Conservation (phyloP, 2,113 vertebrate genomes). For the Morone chrysops region DNA sequence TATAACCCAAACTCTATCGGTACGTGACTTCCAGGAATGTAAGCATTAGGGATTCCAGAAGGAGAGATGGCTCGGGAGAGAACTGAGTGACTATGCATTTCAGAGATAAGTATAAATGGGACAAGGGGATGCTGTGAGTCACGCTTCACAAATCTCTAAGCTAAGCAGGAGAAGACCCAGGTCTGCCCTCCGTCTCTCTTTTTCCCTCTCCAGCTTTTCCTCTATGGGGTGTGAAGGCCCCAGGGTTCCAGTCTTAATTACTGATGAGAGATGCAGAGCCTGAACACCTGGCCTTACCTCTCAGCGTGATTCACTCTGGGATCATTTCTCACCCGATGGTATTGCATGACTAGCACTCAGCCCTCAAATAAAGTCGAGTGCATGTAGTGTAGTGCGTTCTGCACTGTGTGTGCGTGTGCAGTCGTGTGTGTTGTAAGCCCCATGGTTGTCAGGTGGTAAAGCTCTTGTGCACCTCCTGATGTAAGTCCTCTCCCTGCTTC, state of each 20-base stretch:
- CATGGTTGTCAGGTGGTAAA: constrained; percentile 33
- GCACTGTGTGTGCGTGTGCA: background rate
- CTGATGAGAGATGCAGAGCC: constrained; percentile 67
- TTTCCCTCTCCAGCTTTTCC: constrained; percentile 18
- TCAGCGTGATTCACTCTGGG: constrained; percentile 53
- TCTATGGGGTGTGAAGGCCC: constrained; percentile 57
- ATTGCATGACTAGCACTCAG: constrained; percentile 19
- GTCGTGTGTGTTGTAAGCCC: background rate
- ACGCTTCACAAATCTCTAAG: constrained; percentile 36
- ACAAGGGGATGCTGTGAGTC: constrained; percentile 50
- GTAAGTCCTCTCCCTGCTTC: constrained; percentile 21
- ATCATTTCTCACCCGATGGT: constrained; percentile 52
- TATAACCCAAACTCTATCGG: background rate
- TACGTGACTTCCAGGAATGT: constrained; percentile 6
- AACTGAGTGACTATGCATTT: constrained; percentile 35
- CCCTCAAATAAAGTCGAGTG: constrained; percentile 6
- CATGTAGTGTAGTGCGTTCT: background rate
- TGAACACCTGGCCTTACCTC: constrained; percentile 71
- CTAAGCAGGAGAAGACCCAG: constrained; percentile 19
- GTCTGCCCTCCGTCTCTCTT: constrained; percentile 11
- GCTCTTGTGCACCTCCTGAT: constrained; percentile 36
- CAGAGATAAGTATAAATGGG: constrained; percentile 52
- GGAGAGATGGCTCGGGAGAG: background rate
- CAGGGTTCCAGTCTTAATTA: constrained; percentile 74
- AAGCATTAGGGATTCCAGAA: constrained; percentile 14